A percentile compares a stretch with the other conserved stretches of the same genome.
Conservation (phyloP, 2,888 invertebrate genomes). For the Rhodophaea formosa region DNA sequence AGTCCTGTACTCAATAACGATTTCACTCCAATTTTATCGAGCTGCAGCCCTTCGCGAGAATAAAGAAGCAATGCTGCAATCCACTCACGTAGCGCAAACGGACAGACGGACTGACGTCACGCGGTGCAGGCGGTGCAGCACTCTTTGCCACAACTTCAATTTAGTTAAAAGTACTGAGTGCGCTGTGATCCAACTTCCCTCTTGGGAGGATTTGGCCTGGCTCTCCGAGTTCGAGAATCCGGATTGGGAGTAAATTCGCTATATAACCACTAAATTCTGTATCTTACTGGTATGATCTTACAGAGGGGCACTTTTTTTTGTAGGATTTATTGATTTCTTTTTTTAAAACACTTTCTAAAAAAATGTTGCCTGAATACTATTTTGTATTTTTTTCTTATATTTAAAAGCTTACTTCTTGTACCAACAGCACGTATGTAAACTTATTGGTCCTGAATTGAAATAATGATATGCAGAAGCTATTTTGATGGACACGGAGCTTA, state of each 20-base stretch:
- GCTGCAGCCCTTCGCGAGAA: constrained; percentile 7
- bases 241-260: constrained; percentile 19
- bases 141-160: constrained; percentile 72
- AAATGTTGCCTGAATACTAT: too few relatives aligned
- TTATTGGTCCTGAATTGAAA: too few relatives aligned
- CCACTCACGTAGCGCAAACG: constrained; percentile 68
- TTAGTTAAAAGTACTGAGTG: constrained; percentile 76
- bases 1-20: too few relatives aligned
- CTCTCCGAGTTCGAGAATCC: constrained; percentile 33
- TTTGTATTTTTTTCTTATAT: too few relatives aligned
- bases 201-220: constrained; percentile 47
- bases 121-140: constrained; percentile 42
- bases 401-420: too few relatives aligned
- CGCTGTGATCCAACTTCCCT: constrained; percentile 60
- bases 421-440: too few relatives aligned
- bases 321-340: too few relatives aligned
- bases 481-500: too few relatives aligned
- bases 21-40: background rate
- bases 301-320: background rate
- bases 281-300: background rate
- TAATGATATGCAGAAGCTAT: too few relatives aligned
- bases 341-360: too few relatives aligned
- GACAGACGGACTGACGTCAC: constrained; percentile 62
- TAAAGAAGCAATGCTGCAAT: constrained; percentile 36
- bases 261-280: constrained; percentile 3